Evolutionary conservation across 2,888 invertebrate species (phyloP), one percentile per base, ranked within the genome.

Genomic region (Sesia apiformis): DNA sequence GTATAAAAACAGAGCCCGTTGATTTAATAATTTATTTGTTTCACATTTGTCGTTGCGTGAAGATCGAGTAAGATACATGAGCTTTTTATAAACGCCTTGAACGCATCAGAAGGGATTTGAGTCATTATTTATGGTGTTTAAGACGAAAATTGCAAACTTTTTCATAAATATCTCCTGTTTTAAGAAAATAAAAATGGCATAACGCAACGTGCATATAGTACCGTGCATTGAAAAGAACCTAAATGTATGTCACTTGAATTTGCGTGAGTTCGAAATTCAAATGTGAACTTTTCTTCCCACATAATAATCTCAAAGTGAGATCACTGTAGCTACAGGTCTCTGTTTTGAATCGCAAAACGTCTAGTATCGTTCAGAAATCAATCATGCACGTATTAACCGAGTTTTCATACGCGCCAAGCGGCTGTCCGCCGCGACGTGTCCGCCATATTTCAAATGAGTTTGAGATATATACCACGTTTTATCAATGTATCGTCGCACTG

Each of bases 11-110:
- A 64, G 72, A 65, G 74, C 72, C 78, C 78, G 86, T 87, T 88
- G 88, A 87, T 88, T 88, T 87, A 79, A 87, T 88, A 89, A 89
- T 89, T 89, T 89, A 89, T 89, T 86, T 88, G 88, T 88, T 82
- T 87, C 87, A 87, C 85, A 88, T 89, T 88, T 87, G 88, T 88
- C 88, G 88, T 87, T 81, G 83, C 89, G 85, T 88, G 88, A 88
- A 88, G 88, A 88, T 87, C 81, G 75, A 73, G 78, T 72, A 72
- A 85, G 86, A 88, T 87, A 88, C 86, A 84, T 81, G 80, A 75
- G 82, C 84, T 86, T 87, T 88, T 87, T 87, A 84, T 82, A 72
- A 76, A 64, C 76, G 77, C 72, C 65, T 65, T 78, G 79, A 79
- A 79, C 80, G 78, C 81, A 83, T 86, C 84, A 82, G 76, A 84